A percentile compares a stretch with the other conserved stretches of the same genome.
phyloP scores from a whole-genome alignment of 2,888 invertebrate species.

The Alviniconcha strummeri region DNA sequence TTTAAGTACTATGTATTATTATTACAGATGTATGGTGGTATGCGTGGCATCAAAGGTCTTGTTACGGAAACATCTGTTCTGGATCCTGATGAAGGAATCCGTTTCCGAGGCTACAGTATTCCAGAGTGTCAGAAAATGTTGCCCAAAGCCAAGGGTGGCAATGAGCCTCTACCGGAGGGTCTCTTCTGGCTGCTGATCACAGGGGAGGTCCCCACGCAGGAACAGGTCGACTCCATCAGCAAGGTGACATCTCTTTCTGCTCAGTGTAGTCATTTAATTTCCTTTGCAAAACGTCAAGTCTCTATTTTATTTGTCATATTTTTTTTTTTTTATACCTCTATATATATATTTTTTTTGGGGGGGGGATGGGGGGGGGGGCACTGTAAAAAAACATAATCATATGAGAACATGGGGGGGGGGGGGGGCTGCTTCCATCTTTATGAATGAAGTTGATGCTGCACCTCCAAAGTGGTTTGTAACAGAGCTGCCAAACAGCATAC shows the following conservation, averaged over 20 bases:
- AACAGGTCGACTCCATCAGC: constrained; percentile 79
- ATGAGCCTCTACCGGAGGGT: constrained; percentile 92
- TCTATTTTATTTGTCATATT: too few species aligned
- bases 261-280: too few species aligned
- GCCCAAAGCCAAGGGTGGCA: constrained; percentile 85
- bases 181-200: constrained; percentile 95
- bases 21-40: constrained; percentile 86
- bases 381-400: too few species aligned
- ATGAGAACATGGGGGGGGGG: too few species aligned
- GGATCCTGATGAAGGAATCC: constrained; percentile 95
- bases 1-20: neutral
- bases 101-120: constrained; percentile 94
- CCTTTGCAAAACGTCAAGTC: too few species aligned
- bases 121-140: constrained; percentile 92
- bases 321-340: too few species aligned
- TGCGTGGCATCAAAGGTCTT: constrained; percentile 95
- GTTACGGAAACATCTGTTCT: constrained; percentile 96
- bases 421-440: too few species aligned
- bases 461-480: too few species aligned
- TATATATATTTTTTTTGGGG: too few species aligned
- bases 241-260: constrained; percentile 50
- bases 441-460: too few species aligned
- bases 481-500: too few species aligned
- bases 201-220: constrained; percentile 88
- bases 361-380: too few species aligned